These are phyloP conservation scores for Noturus placidus DNA, from an alignment of 2,113 vertebrate species.

Conservation along the genomic window DNA sequence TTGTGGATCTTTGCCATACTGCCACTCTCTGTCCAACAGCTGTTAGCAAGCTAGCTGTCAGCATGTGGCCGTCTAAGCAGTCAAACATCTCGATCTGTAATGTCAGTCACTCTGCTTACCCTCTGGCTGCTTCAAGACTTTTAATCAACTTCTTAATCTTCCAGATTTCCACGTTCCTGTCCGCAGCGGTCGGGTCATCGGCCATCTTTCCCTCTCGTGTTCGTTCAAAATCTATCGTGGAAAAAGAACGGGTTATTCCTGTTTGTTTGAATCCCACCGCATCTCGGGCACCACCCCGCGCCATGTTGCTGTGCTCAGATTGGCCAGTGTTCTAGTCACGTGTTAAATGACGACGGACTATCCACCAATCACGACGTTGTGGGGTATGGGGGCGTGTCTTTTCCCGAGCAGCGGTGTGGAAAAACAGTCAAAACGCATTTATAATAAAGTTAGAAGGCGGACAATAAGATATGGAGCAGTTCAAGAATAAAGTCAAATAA, in stretches of 20 bases:
- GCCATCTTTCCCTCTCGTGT: conserved; percentile 84
- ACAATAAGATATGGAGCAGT: background rate
- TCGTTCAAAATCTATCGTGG: conserved; percentile 72
- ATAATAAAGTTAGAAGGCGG: background rate
- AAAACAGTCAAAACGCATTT: background rate
- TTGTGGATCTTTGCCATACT: background rate
- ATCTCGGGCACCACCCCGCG: too few relatives aligned
- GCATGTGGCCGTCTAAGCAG: background rate
- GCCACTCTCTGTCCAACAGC: conserved; percentile 6
- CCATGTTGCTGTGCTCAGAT: background rate
- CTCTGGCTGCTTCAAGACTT: conserved; percentile 94
- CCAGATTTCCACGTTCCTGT: conserved; percentile 98
- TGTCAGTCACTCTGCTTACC: conserved; percentile 71
- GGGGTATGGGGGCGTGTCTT: background rate
- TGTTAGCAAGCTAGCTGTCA: conserved; percentile 1
- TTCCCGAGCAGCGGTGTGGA: background rate
- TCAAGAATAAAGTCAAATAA: too few relatives aligned
- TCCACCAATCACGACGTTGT: background rate
- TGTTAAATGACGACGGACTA: background rate
- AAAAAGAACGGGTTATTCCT: background rate
- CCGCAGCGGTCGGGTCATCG: conserved; percentile 97
- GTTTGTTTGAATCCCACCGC: background rate
- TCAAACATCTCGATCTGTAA: background rate
- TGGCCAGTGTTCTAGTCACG: background rate
- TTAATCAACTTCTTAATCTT: conserved; percentile 99